phyloP scores from a whole-genome alignment of 2,113 vertebrate species.

The Ciconia stormi region DNA sequence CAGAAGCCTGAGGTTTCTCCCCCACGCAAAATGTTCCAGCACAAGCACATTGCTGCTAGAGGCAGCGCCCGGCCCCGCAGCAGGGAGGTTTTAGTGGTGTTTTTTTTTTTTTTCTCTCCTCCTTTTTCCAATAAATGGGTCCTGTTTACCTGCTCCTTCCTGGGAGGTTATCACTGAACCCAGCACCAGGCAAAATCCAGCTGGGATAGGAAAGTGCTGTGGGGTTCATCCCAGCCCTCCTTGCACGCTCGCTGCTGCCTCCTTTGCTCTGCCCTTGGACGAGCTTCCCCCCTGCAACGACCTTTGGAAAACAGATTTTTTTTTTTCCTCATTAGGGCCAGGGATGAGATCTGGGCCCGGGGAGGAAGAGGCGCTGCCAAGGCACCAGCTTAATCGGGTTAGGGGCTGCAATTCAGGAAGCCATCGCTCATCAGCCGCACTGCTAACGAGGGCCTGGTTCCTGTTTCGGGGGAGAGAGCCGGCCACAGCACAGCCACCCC shows the following conservation, averaged over 20 bases:
- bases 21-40: conserved; percentile 25
- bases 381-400: conserved; percentile 4
- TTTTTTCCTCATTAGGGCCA: background rate
- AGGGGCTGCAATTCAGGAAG: conserved; percentile 47
- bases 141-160: background rate
- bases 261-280: background rate
- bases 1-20: background rate
- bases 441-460: background rate
- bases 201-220: background rate
- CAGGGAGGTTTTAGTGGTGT: background rate
- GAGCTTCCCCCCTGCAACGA: rapidly evolving
- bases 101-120: too few relatives aligned
- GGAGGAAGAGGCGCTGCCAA: background rate
- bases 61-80: background rate
- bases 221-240: background rate
- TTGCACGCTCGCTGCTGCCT: too few relatives aligned
- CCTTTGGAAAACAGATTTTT: background rate
- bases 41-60: background rate
- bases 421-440: background rate
- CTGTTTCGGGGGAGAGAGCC: background rate
- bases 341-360: background rate
- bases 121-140: background rate
- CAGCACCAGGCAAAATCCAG: background rate
- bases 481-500: background rate
- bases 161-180: background rate